These are phyloP conservation scores for Neoniphon sammara DNA, from an alignment of 2,797 vertebrate species.

Conservation along the genomic window DNA sequence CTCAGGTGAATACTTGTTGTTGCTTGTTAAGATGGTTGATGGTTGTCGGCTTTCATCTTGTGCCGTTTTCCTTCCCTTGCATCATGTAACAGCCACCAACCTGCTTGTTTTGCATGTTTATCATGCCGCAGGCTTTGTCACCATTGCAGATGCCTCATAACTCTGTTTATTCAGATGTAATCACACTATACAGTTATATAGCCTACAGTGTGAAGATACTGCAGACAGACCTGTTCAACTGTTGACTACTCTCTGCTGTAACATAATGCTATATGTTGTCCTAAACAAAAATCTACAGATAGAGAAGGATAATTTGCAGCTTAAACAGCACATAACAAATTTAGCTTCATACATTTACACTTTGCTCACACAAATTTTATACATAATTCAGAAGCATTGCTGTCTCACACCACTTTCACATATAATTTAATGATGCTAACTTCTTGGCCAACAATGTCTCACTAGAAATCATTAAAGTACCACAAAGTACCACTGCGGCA, in stretches of 20 bases:
- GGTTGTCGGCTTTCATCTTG: constrained; percentile 3
- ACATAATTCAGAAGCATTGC: too few species aligned
- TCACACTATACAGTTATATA: neutral
- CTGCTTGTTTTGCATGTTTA: neutral
- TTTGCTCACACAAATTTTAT: too few species aligned
- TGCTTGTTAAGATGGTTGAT: neutral
- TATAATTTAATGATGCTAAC: too few species aligned
- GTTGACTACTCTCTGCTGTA: neutral
- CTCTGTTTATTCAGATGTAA: neutral
- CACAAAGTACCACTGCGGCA: too few species aligned
- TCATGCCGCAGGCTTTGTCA: neutral
- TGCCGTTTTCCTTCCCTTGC: neutral
- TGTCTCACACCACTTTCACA: too few species aligned
- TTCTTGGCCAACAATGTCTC: too few species aligned
- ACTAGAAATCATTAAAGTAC: too few species aligned
- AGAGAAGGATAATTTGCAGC: neutral
- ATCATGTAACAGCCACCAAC: neutral
- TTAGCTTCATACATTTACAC: too few species aligned
- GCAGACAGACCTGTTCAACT: neutral
- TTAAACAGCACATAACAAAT: neutral
- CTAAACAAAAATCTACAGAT: too few species aligned
- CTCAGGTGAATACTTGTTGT: neutral
- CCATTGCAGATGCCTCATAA: neutral
- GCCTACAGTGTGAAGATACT: neutral
- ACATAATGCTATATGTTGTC: too few species aligned